Evolutionary conservation across 2,797 vertebrate species (phyloP), one percentile per base, ranked within the genome.

Genomic region (Hoplostethus mediterraneus): DNA sequence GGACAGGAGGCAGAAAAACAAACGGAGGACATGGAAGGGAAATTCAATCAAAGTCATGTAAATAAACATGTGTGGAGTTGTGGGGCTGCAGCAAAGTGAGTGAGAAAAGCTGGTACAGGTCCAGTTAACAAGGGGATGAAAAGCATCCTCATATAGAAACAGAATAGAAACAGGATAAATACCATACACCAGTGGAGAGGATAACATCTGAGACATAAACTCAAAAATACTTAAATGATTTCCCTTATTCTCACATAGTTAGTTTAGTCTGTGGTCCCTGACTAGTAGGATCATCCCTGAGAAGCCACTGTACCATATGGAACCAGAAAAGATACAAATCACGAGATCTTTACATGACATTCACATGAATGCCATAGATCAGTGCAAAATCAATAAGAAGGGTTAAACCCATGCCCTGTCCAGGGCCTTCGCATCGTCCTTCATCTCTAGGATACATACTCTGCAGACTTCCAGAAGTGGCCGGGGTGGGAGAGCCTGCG

Each of bases 381-480:
- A 44, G 42, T 44, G 33, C 33, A 33, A 33, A 33, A 33, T 33
- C 33, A 33, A 33, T 33, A 33, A 6, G 33, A 33, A 6, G 33
- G 33, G 33, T 33, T 33, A 33, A 44, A 44, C 31, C 7, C 6
- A 2, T 28, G 9, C 44, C 7, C 7, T 36, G 16, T 85, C 77
- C 81, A 72, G 79, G 67, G 73, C 79, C 77, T 78, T 82, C 64
- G 70, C 64, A 48, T 53, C 0, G 17, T 55, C 70, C 55, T n/a
- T 58, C 30, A 3, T 28, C 47, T 80, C 67, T 82, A 89, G 38
- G 87, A 91, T 95, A 98, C 98, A 89, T 95, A 99, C 98, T 99
- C 98, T 87, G 98, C 98, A 81, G 98, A 99, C 93, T 99, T 99
- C 98, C 98, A 99, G 94, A 99, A 99, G 90, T 99, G 98, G 45